Conservation (phyloP, 2,888 invertebrate genomes). For the Rhagophthalmus giganteus region DNA sequence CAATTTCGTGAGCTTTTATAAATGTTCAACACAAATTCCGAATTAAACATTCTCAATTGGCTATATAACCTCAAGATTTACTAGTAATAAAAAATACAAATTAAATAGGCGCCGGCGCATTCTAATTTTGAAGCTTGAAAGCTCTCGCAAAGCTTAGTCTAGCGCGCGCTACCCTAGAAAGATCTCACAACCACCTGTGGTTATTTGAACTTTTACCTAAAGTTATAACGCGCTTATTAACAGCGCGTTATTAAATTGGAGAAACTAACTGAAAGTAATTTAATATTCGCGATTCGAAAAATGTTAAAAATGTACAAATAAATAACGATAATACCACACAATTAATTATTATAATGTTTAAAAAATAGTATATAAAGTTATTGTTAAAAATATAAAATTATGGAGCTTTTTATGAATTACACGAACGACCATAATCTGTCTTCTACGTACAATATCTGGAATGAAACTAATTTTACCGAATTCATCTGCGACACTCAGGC, state of each 20-base stretch:
- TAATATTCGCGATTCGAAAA: too few species aligned
- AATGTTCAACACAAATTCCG: too few species aligned
- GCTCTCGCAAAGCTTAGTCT: constrained; percentile 24
- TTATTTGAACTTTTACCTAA: neutral
- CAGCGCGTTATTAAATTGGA: too few species aligned
- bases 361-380: too few species aligned
- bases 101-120: constrained; percentile 19
- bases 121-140: constrained; percentile 4
- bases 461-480: constrained; percentile 18
- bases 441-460: constrained; percentile 9
- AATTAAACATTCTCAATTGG: too few species aligned
- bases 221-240: too few species aligned
- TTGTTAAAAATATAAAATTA: too few species aligned
- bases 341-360: too few species aligned
- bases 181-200: constrained; percentile 25
- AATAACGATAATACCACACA: too few species aligned
- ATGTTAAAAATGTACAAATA: too few species aligned
- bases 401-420: constrained; percentile 4
- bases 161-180: constrained; percentile 20
- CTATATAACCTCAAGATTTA: neutral
- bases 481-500: constrained; percentile 16
- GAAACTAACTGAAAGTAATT: neutral
- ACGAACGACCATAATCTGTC: constrained; percentile 1
- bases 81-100: neutral
- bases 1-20: too few species aligned